These are phyloP conservation scores for Acleris holmiana DNA, from an alignment of 2,888 invertebrate genomes.

Conservation along the genomic window DNA sequence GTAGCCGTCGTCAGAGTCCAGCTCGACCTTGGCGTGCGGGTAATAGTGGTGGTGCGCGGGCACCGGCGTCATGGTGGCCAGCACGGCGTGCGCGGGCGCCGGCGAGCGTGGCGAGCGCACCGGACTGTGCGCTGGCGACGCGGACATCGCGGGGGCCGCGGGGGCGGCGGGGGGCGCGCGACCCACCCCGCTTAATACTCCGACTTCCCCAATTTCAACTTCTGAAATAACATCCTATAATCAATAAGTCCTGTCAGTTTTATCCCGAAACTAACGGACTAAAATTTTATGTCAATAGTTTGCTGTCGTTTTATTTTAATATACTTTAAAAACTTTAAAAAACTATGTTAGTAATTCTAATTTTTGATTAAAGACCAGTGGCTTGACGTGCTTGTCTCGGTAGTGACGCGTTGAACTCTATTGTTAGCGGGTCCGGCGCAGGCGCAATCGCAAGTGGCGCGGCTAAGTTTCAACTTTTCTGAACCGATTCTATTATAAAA, in stretches of 20 bases:
- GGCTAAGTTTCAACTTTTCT: neutral
- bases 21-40: slow-evolving; percentile 72
- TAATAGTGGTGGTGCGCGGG: slow-evolving; percentile 84
- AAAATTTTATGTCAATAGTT: neutral
- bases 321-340: no score
- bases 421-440: slow-evolving; percentile 10
- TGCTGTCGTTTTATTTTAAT: neutral
- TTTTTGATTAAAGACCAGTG: slow-evolving; percentile 7
- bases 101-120: slow-evolving; percentile 73
- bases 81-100: slow-evolving; percentile 68
- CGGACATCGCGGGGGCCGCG: slow-evolving; percentile 57
- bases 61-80: slow-evolving; percentile 77
- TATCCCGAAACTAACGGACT: neutral
- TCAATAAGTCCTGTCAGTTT: slow-evolving; percentile 17
- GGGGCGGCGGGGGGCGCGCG: slow-evolving; percentile 42
- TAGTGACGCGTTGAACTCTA: slow-evolving; percentile 35
- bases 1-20: slow-evolving; percentile 86
- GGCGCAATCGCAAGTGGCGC: neutral
- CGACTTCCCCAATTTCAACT: slow-evolving; percentile 59
- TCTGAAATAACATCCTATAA: slow-evolving; percentile 61
- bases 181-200: slow-evolving; percentile 71
- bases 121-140: slow-evolving; percentile 63
- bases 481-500: neutral
- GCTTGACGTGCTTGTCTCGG: slow-evolving; percentile 47
- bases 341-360: neutral